phyloP scores from a whole-genome alignment of 1,140 invertebrate genomes.

The Thaumatotibia leucotreta region DNA sequence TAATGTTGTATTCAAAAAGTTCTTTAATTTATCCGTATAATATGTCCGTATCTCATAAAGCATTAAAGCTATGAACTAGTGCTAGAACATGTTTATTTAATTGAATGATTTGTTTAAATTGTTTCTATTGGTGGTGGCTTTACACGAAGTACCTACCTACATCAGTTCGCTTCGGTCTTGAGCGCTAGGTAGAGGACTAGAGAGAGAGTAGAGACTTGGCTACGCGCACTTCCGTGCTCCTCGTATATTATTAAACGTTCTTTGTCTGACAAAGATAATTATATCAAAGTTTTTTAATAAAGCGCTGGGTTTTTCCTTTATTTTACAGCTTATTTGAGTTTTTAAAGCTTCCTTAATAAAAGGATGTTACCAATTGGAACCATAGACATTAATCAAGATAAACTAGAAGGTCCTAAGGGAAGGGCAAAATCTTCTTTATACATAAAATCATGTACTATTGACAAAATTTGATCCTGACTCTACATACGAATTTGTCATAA shows the following conservation, averaged over 20 bases:
- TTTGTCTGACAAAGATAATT: neutral
- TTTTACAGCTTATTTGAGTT: neutral
- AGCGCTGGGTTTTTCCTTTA: neutral
- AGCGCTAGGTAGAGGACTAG: neutral
- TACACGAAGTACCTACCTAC: neutral
- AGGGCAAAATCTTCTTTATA: neutral
- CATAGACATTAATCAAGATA: too few species aligned
- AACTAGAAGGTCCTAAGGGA: neutral
- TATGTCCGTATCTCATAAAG: too few species aligned
- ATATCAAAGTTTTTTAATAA: neutral
- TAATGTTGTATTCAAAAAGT: too few species aligned
- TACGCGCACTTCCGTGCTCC: neutral
- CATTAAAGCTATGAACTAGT: too few species aligned
- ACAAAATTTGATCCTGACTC: too few species aligned
- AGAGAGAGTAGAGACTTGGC: neutral
- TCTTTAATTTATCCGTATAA: too few species aligned
- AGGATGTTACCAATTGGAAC: neutral
- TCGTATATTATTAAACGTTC: neutral
- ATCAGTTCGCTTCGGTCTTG: neutral
- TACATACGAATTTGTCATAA: too few species aligned
- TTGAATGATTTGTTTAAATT: too few species aligned
- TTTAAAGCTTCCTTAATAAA: neutral
- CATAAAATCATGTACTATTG: too few species aligned
- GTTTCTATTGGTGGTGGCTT: too few species aligned
- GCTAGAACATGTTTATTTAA: too few species aligned